Base-by-base conservation (phyloP, 2,888 invertebrate species). In the Drosophila multiciliata region DNA sequence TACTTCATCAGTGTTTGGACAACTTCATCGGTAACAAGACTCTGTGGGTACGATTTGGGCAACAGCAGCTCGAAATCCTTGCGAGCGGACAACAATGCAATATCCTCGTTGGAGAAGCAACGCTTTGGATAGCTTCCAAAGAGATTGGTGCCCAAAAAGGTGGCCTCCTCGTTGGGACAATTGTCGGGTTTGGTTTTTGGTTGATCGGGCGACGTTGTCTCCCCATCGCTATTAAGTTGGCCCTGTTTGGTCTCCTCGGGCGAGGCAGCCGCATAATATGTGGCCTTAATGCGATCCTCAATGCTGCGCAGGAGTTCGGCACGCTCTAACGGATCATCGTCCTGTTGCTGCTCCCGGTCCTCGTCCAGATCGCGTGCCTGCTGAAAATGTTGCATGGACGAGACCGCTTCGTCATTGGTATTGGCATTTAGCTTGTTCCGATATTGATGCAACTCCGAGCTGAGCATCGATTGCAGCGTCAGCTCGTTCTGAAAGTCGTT, bases 141-240 rank as follows among this genome's bases (percentile, higher is more conserved):
- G 3, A 93, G 84, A 85, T 92, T 93, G 36, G 92, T 91, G 9
- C 93, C 93, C 52, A 92, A 82, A 65, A 93, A 93, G 53, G 62
- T 17, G 0, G 33, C n/a, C 1, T 72, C 60, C 1, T n/a, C 33
- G 23, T 9, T 48, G 11, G 66, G n/a, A 3, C 76, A 74, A 1
- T 55, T 57, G 2, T 54, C 40, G 1, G 0, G 17, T 3, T 20
- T 42, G 1, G 0, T 17, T 2, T 20, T 42, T 5, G 53, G 8
- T 49, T 70, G 67, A 0, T 45, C 20, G 6, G 17, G 35, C 8
- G 9, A 17, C 17, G 36, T 12, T 20, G 17, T 8, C 0, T 32
- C 17, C 17, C 38, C 42, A 6, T 62, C 42, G 15, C 11, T 1
- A 9, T 40, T 38, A 6, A 50, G 8, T 3, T 64, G 40, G 0